Percentiles rank a stretch among this genome's conserved stretches.
phyloP scores from a whole-genome alignment of 1,140 invertebrate genomes.

The Carposina sasakii region DNA sequence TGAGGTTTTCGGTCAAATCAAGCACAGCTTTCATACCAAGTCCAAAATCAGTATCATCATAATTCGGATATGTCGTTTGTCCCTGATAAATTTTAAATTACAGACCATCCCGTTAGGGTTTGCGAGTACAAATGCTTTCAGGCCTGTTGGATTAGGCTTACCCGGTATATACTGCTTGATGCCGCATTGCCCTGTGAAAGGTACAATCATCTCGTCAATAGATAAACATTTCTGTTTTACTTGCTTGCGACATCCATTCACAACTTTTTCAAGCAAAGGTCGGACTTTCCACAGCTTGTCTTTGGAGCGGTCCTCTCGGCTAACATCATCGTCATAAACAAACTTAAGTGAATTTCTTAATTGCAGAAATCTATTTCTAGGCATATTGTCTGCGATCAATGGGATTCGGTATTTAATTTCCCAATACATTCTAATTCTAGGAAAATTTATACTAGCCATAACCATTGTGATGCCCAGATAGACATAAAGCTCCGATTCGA shows the following conservation, averaged over 20 bases:
- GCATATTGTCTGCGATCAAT: constrained; percentile 1
- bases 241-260: neutral
- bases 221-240: neutral
- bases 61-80: neutral
- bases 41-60: neutral
- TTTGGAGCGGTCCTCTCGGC: neutral
- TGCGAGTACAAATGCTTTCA: constrained; percentile 6
- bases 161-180: neutral
- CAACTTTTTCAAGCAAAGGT: neutral
- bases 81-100: constrained; percentile 2
- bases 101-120: constrained; percentile 1
- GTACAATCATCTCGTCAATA: constrained; percentile 5
- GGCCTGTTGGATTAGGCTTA: constrained; percentile 1
- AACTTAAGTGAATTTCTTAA: constrained; percentile 1
- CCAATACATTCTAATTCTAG: constrained; percentile 5
- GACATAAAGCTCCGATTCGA: neutral
- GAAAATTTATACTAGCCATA: constrained; percentile 2
- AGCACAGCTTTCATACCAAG: neutral
- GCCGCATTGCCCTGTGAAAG: neutral
- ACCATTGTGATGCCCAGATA: neutral
- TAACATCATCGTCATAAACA: constrained; percentile 1
- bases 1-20: neutral
- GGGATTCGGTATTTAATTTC: neutral
- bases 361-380: neutral
- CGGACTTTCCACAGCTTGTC: constrained; percentile 6